These are phyloP conservation scores for Gadopsis bispinosus DNA, from an alignment of 2,797 vertebrate species.

Conservation along the genomic window DNA sequence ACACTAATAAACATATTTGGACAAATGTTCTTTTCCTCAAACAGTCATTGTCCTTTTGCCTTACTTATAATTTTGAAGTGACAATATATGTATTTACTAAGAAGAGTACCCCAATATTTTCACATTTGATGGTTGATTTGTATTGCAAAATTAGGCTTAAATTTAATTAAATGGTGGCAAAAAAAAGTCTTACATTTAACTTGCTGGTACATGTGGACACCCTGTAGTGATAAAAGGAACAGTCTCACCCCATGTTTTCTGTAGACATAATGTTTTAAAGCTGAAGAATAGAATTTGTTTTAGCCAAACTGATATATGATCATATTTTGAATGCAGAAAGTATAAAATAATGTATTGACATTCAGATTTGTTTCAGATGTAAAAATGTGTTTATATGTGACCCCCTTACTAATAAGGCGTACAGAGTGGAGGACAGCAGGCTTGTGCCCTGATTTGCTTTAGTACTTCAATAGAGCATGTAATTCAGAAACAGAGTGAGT, in stretches of 20 bases:
- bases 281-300: too few relatives aligned
- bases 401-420: background rate
- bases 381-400: background rate
- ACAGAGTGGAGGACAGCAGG: background rate
- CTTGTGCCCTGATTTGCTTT: background rate
- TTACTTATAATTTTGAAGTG: too few relatives aligned
- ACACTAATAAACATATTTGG: too few relatives aligned
- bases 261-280: background rate
- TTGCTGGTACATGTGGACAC: too few relatives aligned
- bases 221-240: background rate
- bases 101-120: too few relatives aligned
- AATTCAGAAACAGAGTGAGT: background rate
- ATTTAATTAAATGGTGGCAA: too few relatives aligned
- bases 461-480: background rate
- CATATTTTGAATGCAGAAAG: background rate
- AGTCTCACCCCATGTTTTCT: background rate
- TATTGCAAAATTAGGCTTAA: too few relatives aligned
- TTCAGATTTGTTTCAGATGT: background rate
- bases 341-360: background rate
- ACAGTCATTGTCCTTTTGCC: too few relatives aligned
- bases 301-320: background rate
- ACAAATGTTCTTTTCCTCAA: too few relatives aligned
- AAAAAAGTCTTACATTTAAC: too few relatives aligned
- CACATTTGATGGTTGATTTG: too few relatives aligned
- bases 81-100: too few relatives aligned